Base-by-base conservation (phyloP, 2,888 invertebrate species). In the Pseudoips prasinana region DNA sequence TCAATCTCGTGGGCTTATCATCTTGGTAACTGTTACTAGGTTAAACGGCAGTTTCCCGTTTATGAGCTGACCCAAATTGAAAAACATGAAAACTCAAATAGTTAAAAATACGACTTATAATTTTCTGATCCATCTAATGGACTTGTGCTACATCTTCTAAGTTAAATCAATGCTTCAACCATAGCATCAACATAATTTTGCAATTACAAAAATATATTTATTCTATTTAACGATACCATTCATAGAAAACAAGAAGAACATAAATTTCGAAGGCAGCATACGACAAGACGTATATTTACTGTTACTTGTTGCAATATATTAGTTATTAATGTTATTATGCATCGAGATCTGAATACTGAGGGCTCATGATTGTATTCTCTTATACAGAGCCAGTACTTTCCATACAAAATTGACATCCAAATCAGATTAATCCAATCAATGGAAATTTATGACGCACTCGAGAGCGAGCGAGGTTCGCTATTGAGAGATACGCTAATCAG, bases 391-490 rank as follows among this genome's bases (percentile, higher is more conserved):
- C 71, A 74, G 73, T 75, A 75, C 77, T 77, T 80, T 81, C 73
- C 72, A 73, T 76, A 74, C 82, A 78, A 88, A 87, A 82, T 85
- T 85, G 85, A 84, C 86, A 85, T 81, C 76, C 83, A 88, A 88
- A 89, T 89, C 89, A 87, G 89, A 89, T 89, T 87, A 89, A 86
- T 84, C 87, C 88, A 85, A 89, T 88, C 88, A 89, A 85, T 84
- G 84, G 73, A 81, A 83, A 89, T 89, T 89, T 89, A 89, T 89
- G 89, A 89, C 82, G 85, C 86, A 81, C 81, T 78, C 79, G 60
- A 69, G 77, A 76, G 68, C 78, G 75, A 69, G 73, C 79, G 65
- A 53, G 60, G 62, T 53, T 42, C 64, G 56, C 77, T 81, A 76
- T 79, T 79, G 78, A 82, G 78, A 81, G 79, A 79, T 83, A 79